Evolutionary conservation across 2,797 vertebrate species (phyloP).

Genomic region (Aldrovandia affinis): DNA sequence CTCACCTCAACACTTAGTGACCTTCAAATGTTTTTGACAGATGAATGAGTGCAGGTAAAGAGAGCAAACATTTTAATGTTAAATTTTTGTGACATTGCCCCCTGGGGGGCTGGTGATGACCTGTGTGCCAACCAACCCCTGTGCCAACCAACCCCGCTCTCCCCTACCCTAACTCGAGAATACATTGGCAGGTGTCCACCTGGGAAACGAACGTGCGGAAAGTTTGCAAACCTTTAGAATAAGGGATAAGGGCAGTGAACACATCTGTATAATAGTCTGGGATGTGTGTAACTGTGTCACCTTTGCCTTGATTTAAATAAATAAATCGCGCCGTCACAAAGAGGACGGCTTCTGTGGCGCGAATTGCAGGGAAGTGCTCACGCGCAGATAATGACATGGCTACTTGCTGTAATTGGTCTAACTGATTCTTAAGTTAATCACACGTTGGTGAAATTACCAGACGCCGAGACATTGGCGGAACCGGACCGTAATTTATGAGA

Average conservation of each 20-base stretch:
- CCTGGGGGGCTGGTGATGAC: too few species aligned
- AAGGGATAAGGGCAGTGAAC: not conserved
- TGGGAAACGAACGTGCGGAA: not conserved
- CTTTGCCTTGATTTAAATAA: not conserved
- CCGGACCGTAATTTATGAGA: not conserved
- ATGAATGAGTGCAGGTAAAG: too few species aligned
- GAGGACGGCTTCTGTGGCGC: not conserved
- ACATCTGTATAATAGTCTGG: not conserved
- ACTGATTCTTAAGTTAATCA: not conserved
- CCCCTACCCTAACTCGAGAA: not conserved
- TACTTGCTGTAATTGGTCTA: not conserved
- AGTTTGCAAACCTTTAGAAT: too few species aligned
- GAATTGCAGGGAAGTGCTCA: not conserved
- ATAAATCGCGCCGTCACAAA: not conserved
- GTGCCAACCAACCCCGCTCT: too few species aligned
- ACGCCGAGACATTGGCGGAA: not conserved
- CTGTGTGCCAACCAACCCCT: too few species aligned
- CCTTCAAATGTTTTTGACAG: too few species aligned
- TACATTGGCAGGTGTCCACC: not conserved
- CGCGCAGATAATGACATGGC: not conserved
- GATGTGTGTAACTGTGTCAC: too few species aligned
- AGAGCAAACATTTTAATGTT: too few species aligned
- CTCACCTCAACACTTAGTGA: too few species aligned
- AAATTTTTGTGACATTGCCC: too few species aligned
- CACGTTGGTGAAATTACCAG: not conserved